These are phyloP conservation scores for Melipona quadrifasciata DNA, from an alignment of 1,140 invertebrate genomes.

Conservation along the genomic window DNA sequence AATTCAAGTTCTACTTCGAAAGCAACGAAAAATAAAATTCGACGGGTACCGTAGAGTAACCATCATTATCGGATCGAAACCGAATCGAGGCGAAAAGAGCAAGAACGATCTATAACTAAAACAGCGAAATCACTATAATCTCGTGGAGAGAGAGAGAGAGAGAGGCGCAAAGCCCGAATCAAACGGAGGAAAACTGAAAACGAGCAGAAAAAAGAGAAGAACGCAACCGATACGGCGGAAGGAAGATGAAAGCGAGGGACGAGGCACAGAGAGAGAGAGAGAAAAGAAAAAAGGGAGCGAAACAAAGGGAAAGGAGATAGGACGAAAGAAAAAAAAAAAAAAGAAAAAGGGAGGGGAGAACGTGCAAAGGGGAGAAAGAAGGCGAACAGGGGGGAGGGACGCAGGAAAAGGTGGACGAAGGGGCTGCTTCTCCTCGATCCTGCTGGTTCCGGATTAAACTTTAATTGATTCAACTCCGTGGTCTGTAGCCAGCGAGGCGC, in stretches of 20 bases:
- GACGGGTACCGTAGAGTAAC: too few relatives aligned
- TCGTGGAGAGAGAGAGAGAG: not conserved
- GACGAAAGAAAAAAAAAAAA: slow-evolving; percentile 21
- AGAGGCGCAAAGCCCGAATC: not conserved
- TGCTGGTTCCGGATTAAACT: slow-evolving; percentile 80
- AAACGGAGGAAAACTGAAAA: slow-evolving; percentile 5
- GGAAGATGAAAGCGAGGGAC: not conserved
- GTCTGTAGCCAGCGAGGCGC: slow-evolving; percentile 77
- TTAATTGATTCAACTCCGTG: slow-evolving; percentile 81
- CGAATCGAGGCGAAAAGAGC: not conserved
- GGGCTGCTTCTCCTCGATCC: slow-evolving; percentile 69
- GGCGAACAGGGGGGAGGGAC: slow-evolving; percentile 1
- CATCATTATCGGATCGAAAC: not conserved
- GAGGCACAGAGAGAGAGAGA: slow-evolving; percentile 13
- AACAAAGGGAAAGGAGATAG: not conserved
- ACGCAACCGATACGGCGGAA: not conserved
- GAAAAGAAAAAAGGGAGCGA: slow-evolving; percentile 3
- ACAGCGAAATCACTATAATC: not conserved
- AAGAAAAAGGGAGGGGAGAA: not conserved
- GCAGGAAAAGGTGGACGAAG: slow-evolving; percentile 56
- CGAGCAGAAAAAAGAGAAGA: slow-evolving; percentile 21
- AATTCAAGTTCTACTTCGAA: too few relatives aligned
- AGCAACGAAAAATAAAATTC: too few relatives aligned
- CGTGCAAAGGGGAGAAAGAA: slow-evolving; percentile 21
- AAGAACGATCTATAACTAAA: not conserved